Conservation (phyloP, 2,797 vertebrate genomes). For the Ctenopoma kingsleyae region DNA sequence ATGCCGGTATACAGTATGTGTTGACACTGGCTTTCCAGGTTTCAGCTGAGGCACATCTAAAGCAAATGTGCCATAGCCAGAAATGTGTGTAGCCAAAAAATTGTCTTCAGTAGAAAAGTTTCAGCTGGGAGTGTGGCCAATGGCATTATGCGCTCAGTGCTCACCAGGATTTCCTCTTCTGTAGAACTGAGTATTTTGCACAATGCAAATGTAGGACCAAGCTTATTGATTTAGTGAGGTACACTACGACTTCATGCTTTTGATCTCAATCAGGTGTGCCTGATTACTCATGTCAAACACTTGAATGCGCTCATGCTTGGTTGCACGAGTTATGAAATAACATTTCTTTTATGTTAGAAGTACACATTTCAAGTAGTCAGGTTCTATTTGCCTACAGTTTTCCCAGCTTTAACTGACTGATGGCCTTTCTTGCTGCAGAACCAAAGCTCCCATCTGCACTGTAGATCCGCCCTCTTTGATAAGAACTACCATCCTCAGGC, state of each 20-base stretch:
- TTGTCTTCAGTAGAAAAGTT: constrained; percentile 40
- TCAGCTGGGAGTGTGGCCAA: constrained; percentile 39
- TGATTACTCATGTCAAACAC: constrained; percentile 44
- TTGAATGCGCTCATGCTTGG: constrained; percentile 4
- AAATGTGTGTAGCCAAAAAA: constrained; percentile 39
- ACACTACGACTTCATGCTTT: constrained; percentile 13
- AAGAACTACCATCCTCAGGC: constrained; percentile 98
- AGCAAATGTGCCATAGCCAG: constrained; percentile 34
- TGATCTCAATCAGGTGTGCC: constrained; percentile 42
- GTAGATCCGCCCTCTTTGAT: constrained; percentile 95
- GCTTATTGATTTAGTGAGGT: constrained; percentile 44
- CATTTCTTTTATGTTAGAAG: constrained; percentile 14
- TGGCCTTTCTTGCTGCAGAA: constrained; percentile 83
- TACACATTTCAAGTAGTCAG: constrained; percentile 43
- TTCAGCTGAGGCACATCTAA: constrained; percentile 46
- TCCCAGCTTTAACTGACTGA: constrained; percentile 88
- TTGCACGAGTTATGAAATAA: constrained; percentile 29
- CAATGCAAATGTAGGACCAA: constrained; percentile 44
- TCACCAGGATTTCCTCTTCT: constrained; percentile 27
- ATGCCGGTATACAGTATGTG: constrained; percentile 20
- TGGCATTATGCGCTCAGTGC: constrained; percentile 15
- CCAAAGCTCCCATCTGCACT: constrained; percentile 87
- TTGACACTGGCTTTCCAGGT: constrained; percentile 30
- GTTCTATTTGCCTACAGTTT: constrained; percentile 37
- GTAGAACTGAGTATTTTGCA: background rate